phyloP scores from a whole-genome alignment of 2,113 vertebrate species.

The Rhagologus leucostigma region DNA sequence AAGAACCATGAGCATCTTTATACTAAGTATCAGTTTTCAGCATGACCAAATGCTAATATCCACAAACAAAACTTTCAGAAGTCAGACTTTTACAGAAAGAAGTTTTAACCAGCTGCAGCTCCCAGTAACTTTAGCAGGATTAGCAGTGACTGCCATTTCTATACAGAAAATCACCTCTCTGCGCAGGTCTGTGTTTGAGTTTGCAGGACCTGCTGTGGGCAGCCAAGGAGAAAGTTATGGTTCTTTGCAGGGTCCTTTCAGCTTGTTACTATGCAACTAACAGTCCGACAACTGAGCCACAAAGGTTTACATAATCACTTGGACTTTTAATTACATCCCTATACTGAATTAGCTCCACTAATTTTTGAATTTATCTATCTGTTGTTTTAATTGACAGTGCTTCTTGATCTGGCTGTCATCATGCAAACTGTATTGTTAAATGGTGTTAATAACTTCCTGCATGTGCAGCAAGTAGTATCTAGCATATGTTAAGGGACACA shows the following conservation, averaged over 20 bases:
- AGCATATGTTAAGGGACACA: constrained; percentile 15
- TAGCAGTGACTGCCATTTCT: neutral
- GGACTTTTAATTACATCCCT: constrained; percentile 44
- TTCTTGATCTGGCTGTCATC: constrained; percentile 52
- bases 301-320: neutral
- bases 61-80: neutral
- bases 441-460: constrained; percentile 16
- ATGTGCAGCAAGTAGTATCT: neutral
- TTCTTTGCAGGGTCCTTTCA: neutral
- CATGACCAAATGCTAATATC: neutral
- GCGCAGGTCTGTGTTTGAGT: neutral
- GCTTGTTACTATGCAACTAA: neutral
- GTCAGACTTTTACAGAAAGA: neutral
- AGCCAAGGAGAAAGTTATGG: neutral
- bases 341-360: constrained; percentile 49
- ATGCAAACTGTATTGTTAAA: constrained; percentile 41
- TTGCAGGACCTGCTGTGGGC: neutral
- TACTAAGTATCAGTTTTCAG: neutral
- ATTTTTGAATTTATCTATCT: constrained; percentile 12
- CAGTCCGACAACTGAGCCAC: neutral
- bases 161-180: neutral
- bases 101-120: neutral
- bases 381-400: constrained; percentile 43
- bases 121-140: neutral
- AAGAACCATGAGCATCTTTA: neutral